Percentiles rank a stretch among this genome's conserved stretches.
phyloP scores from a whole-genome alignment of 2,113 vertebrate species.

The Epinephelus cyanopodus region DNA sequence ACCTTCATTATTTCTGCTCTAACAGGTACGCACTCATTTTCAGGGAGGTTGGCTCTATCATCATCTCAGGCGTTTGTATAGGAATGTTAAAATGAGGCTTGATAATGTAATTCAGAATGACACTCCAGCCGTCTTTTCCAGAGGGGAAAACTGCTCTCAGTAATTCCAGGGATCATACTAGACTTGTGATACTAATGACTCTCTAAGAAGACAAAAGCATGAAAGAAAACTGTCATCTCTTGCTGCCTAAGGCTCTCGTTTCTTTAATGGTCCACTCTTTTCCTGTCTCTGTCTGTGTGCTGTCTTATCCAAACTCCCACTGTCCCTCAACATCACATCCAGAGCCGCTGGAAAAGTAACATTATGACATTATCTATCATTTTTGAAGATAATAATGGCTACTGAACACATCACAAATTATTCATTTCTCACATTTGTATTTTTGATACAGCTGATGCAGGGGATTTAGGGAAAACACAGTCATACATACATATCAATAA shows the following conservation, averaged over 20 bases:
- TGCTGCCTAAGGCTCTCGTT: conserved; percentile 36
- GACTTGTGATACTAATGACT: conserved; percentile 18
- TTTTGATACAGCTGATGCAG: not conserved
- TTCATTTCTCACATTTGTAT: not conserved
- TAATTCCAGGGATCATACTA: conserved; percentile 8
- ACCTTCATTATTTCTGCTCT: not conserved
- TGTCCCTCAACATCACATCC: conserved; percentile 12
- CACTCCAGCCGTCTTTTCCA: not conserved
- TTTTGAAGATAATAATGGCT: not conserved
- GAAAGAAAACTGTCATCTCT: conserved; percentile 26
- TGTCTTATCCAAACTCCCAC: not conserved
- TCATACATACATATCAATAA: not conserved
- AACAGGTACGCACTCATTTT: not conserved
- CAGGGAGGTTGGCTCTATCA: not conserved
- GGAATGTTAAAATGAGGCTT: not conserved
- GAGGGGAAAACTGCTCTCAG: not conserved
- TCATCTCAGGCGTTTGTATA: not conserved
- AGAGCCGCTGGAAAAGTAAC: not conserved
- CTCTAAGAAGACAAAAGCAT: conserved; percentile 16
- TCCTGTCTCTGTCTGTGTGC: not conserved
- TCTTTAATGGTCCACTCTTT: conserved; percentile 30
- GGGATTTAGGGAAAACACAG: not conserved
- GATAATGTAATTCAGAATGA: conserved; percentile 1
- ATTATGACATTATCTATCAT: not conserved
- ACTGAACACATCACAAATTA: not conserved